Conservation (phyloP, 53 echinoderm and acorn worm genomes). For the Temnopleurus reevesii region DNA sequence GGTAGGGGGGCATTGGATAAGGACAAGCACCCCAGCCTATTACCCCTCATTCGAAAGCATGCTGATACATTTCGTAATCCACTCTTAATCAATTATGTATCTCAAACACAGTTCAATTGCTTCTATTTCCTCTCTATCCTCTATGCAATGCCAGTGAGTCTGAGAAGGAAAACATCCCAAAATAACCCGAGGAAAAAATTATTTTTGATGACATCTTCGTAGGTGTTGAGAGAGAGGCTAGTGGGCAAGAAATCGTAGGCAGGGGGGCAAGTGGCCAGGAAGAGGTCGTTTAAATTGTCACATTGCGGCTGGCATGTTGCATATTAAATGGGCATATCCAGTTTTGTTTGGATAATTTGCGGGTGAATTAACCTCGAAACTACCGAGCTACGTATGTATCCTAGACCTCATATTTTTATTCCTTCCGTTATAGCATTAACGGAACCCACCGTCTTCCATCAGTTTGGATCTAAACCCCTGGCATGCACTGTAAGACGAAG, state of each 20-base stretch:
- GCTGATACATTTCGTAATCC: background rate
- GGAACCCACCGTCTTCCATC: background rate
- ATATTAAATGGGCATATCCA: conserved; percentile 19
- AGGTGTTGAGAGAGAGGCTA: conserved; percentile 28
- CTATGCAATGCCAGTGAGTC: background rate
- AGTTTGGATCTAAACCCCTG: too few relatives aligned
- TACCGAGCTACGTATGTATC: background rate
- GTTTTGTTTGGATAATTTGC: conserved; percentile 36
- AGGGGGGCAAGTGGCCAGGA: conserved; percentile 36
- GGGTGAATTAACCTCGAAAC: conserved; percentile 11
- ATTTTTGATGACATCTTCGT: conserved; percentile 1
- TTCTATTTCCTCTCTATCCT: background rate
- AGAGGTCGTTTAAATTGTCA: conserved; percentile 39
- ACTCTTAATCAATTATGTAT: background rate
- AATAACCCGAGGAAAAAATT: background rate
- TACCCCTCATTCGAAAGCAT: background rate
- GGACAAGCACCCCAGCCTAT: background rate
- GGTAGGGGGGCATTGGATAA: background rate
- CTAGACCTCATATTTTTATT: background rate
- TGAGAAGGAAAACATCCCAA: background rate
- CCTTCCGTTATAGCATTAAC: background rate
- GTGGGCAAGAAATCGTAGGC: conserved; percentile 1
- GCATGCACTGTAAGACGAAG: background rate
- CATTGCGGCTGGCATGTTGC: conserved; percentile 37
- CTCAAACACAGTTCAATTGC: background rate